These are phyloP conservation scores for Cybosia mesomella DNA, from an alignment of 2,888 invertebrate genomes.

Conservation along the genomic window DNA sequence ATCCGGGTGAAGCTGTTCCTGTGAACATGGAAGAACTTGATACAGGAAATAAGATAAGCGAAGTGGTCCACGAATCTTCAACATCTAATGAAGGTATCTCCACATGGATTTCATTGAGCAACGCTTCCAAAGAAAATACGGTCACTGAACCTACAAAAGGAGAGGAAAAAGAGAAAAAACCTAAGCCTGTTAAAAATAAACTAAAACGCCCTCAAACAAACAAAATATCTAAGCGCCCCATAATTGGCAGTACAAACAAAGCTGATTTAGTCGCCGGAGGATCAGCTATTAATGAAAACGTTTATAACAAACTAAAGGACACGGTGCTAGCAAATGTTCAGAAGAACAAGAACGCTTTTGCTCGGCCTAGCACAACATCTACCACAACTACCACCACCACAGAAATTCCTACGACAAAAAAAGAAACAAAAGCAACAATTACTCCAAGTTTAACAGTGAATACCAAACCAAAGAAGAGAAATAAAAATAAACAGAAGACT, in stretches of 20 bases:
- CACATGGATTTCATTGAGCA: slow-evolving; percentile 92
- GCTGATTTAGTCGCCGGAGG: slow-evolving; percentile 81
- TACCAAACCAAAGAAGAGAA: slow-evolving; percentile 78
- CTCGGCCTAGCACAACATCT: slow-evolving; percentile 57
- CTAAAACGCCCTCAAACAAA: slow-evolving; percentile 73
- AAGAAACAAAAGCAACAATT: slow-evolving; percentile 64
- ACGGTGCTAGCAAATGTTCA: slow-evolving; percentile 86
- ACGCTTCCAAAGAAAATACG: slow-evolving; percentile 69
- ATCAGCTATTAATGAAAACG: slow-evolving; percentile 82
- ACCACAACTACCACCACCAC: slow-evolving; percentile 59
- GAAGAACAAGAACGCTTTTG: slow-evolving; percentile 78
- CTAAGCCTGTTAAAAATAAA: slow-evolving; percentile 73
- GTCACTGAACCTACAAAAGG: slow-evolving; percentile 78
- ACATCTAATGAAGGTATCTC: slow-evolving; percentile 90
- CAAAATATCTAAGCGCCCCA: slow-evolving; percentile 73
- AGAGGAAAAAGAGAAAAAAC: slow-evolving; percentile 72
- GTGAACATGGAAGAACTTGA: slow-evolving; percentile 88
- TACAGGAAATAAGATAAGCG: slow-evolving; percentile 81
- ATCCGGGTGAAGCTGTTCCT: slow-evolving; percentile 90
- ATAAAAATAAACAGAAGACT: slow-evolving; percentile 75
- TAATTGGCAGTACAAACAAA: slow-evolving; percentile 81
- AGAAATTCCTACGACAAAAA: slow-evolving; percentile 64
- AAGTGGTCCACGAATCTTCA: slow-evolving; percentile 68
- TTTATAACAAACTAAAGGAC: slow-evolving; percentile 88
- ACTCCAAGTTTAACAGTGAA: slow-evolving; percentile 61